Evolutionary conservation across 2,888 invertebrate genomes (phyloP), one percentile per base, ranked within the genome.

Genomic region (Polyploca ridens): DNA sequence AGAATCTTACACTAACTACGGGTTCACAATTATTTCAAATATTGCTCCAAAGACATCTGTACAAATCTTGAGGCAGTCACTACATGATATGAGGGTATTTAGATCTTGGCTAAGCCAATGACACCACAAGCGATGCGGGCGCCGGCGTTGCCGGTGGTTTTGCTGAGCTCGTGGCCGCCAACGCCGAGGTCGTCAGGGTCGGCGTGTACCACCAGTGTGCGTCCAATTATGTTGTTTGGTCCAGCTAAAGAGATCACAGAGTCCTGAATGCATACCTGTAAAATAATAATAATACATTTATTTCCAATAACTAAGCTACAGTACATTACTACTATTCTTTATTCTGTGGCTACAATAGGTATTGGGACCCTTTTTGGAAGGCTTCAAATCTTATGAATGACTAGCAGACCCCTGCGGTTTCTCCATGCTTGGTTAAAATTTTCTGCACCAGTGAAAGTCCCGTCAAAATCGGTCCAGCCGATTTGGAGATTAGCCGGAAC

Each of bases 141-240:
- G 3, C 99, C 99, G 63, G 99, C 99, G 90, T 99, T 99, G 65
- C 99, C 99, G 14, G 99, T 99, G 5, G 97, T 96, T 92, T 97
- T 97, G 94, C 98, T 99, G 72, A 98, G 94, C 84, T 99, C 98
- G 82, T 98, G 97, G 0, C 98, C 98, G 41, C 99, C 99, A 70
- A 96, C 90, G n/a, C 99, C 99, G 67, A 99, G 93, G 90, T 99
- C 99, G 92, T 99, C 99, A 0, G 96, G 96, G 91, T 98, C 98
- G 58, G 97, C 98, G 88, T 99, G 99, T 8, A 99, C 97, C 60
- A 98, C 98, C 74, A 98, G 90, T 6, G 98, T 97, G 82, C 98
- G 96, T 3, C 98, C 98, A 63, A 98, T 89, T 80, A 98, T 96
- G 90, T 95, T 97, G 84, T 97, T 94, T 11, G 95, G 90, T 1